Percentiles rank a stretch among this genome's conserved stretches.
Evolutionary conservation across 2,113 vertebrate species (phyloP).

Genomic region (Microtus oregoni): DNA sequence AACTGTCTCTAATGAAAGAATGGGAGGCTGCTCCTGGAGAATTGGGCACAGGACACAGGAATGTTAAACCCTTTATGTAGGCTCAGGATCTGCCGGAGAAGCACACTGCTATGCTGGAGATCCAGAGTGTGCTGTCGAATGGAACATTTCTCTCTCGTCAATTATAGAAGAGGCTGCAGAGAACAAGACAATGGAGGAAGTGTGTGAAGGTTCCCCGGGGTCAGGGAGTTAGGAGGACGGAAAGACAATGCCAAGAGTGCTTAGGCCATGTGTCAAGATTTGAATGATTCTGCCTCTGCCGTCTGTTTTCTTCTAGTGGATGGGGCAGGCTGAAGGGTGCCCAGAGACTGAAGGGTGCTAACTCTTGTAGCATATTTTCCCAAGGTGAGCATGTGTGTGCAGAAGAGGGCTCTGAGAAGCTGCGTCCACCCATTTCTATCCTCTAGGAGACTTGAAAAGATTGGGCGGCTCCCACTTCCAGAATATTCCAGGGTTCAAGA

Average conservation of each 20-base stretch:
- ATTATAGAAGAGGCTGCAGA: background rate
- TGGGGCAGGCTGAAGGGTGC: background rate
- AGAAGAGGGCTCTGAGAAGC: background rate
- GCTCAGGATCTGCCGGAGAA: background rate
- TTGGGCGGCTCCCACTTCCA: background rate
- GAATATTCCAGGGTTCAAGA: background rate
- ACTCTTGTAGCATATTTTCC: background rate
- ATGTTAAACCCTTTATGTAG: background rate
- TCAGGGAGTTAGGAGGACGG: background rate
- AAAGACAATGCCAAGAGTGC: background rate
- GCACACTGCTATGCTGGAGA: background rate
- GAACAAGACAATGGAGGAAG: background rate
- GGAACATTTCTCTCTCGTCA: background rate
- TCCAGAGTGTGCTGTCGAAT: background rate
- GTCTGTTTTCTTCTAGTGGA: background rate
- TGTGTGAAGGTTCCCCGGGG: background rate
- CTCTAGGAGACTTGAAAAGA: background rate
- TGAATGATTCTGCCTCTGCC: background rate
- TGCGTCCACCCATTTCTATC: accelerated
- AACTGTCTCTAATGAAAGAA: background rate
- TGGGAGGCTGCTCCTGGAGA: background rate
- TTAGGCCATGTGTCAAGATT: background rate
- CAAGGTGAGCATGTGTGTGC: background rate
- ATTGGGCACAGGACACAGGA: background rate
- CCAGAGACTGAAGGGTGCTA: background rate